Base-by-base conservation (phyloP, 1,140 invertebrate genomes). In the Ladona fulva region DNA sequence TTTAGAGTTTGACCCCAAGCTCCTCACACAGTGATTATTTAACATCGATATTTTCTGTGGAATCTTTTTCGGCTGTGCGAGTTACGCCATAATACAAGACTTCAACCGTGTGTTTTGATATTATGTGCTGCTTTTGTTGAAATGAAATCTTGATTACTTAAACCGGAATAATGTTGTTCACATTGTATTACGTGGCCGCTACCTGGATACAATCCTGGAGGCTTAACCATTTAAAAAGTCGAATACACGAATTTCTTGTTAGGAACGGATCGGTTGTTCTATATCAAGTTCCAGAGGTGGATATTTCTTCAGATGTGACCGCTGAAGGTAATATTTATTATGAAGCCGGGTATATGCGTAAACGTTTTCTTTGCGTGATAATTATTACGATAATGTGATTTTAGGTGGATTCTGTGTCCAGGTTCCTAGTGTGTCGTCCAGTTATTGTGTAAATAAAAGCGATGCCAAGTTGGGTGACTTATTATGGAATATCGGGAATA, bases 161-260 rank as follows among this genome's bases (percentile, higher is more conserved):
- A 66, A 66, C 1, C 16, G 1, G 76, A 52, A 79, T 19, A 73
- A 90, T 90, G 89, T 82, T 90, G 78, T 84, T 92, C 76, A 91
- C 91, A 25, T 80, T 92, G 42, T 90, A 89, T 84, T 92, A 92
- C 82, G 87, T 90, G 86, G 87, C 90, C 82, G 88, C 90, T 42
- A 92, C 90, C 16, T 88, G 90, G 83, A 80, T 91, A 78, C 90
- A 91, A 82, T 89, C 90, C 80, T 90, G 89, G 87, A 86, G 89
- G 78, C 84, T 91, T 22, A 87, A 86, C 77, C 85, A 86, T n/a
- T 83, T 91, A 74, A 86, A 86, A 79, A 76, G 76, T 12, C 83
- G 81, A 74, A 80, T 84, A n/a, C 79, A 76, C 42, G 74, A 81
- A 37, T 74, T 81, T 24, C 73, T 80, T 0, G 73, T 80, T n/a